Evolutionary conservation across 2,888 invertebrate genomes (phyloP), one percentile per base, ranked within the genome.

Genomic region (Nebria salina): DNA sequence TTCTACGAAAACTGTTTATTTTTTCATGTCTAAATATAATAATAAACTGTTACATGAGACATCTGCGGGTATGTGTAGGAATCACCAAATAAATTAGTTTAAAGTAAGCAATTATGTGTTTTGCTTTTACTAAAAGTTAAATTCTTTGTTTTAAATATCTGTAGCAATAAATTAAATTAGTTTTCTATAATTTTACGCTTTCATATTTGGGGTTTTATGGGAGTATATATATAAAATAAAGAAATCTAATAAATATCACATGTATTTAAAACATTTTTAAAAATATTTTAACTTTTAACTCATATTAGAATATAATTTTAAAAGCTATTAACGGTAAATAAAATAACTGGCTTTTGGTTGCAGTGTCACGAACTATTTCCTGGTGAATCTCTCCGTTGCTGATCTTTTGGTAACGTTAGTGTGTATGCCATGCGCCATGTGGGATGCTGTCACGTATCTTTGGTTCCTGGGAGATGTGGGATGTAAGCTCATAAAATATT

Each of bases 331-430:
- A 20, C 20, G 20, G 20, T 20, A 20, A 20, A 20, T 20, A 20
- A 20, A 20, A 20, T 20, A 20, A 20, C 13, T 54, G 54, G 1
- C 54, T 70, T 86, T 89, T 87, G 89, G 87, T 91, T 85, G 25
- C 92, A 95, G 95, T 85, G 93, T 94, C 0, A 94, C 94, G 7
- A 95, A 94, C 88, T 94, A 94, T 85, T 94, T 94, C 88, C 90
- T 95, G 85, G 94, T 95, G 85, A 95, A 94, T 87, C 89, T 95
- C 82, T 93, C 94, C 0, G 91, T 94, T 82, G 94, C 94, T 0
- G 95, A 95, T 84, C 90, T 95, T 6, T 89, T 95, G 83, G 94
- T 95, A 84, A 94, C 94, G 0, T 86, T 93, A 83, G 92, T 95
- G 85, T 94, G 95, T 86, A 95, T 95, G 94, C 95, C 94, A 0